Percentiles rank a stretch among this genome's conserved stretches.
Evolutionary conservation across 1,140 invertebrate species (phyloP).

Genomic region (Drosophila micromelanica): DNA sequence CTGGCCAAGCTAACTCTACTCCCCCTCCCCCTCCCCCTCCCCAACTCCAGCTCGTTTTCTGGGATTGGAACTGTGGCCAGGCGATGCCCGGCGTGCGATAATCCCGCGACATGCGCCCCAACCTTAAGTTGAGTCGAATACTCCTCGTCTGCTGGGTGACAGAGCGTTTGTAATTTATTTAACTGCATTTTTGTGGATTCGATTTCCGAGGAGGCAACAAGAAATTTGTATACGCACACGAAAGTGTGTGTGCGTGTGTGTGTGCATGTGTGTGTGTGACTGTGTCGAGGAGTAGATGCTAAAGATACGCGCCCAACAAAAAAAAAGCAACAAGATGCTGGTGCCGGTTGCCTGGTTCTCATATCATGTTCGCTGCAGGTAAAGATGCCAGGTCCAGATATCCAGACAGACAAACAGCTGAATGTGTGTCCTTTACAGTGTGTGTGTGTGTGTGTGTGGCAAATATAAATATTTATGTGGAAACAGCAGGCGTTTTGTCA

Average conservation of each 20-base stretch:
- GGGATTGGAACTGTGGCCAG: not conserved
- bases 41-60: not conserved
- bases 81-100: conserved; percentile 70
- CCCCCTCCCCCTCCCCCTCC: not conserved
- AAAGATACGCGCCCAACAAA: conserved; percentile 57
- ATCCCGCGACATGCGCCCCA: conserved; percentile 71
- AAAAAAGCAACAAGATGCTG: conserved; percentile 42
- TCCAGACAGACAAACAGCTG: conserved; percentile 17
- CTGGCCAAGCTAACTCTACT: conserved; percentile 8
- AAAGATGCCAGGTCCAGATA: conserved; percentile 66
- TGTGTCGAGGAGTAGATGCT: conserved; percentile 51
- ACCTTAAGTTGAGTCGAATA: conserved; percentile 23
- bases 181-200: conserved; percentile 82
- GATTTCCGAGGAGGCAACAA: conserved; percentile 66
- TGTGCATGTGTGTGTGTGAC: conserved; percentile 15
- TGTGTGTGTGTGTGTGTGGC: conserved; percentile 43
- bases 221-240: conserved; percentile 77
- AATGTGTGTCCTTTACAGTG: conserved; percentile 29
- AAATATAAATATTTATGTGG: conserved; percentile 83
- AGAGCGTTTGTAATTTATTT: conserved; percentile 83
- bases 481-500: conserved; percentile 83
- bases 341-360: conserved; percentile 21
- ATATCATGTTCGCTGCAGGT: conserved; percentile 65
- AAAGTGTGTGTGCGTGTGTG: conserved; percentile 22
- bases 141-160: conserved; percentile 70